Evolutionary conservation across 2,113 vertebrate genomes (phyloP), one percentile per base, ranked within the genome.

Genomic region (Megatriorchis doriae): DNA sequence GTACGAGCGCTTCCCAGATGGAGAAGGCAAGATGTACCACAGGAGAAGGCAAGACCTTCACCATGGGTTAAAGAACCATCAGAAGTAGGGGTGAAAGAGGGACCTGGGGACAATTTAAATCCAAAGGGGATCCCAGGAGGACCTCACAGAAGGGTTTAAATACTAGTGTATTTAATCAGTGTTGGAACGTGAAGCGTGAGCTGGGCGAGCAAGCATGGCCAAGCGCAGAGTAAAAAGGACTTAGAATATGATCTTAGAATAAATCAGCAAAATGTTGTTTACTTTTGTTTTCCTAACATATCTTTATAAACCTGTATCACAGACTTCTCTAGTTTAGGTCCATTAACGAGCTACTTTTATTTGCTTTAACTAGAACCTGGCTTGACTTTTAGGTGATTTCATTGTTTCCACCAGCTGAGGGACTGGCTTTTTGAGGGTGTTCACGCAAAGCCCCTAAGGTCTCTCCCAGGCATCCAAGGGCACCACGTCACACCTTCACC

Each of bases 1-100:
- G 5, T 10, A 26, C 9, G 11, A 62, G 22, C 0, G 1, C 16
- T 32, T 72, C 47, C 47, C 12, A 10, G 6, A 27, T 4, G 13
- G 27, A 86, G 2, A 7, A 86, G 23, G 25, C 8, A 56, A 10
- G 45, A 61, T 38, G 55, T 84, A 45, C 22, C 47, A 17, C 5
- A 45, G 63, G 6, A 70, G 5, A 7, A 86, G 23, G 25, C 8
- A 56, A 10, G 45, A 61, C 36, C 31, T 67, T 52, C 36, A 42
- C 36, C 11, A 4, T 16, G 15, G 10, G 12, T 50, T 72, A 42
- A 43, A 72, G 38, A 68, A n/a, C 34, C 55, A 43, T 48, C 40
- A 61, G 40, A 81, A 86, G 4, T 3, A 0, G 11, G 6, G 4
- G 3, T 61, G 23, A 88, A 72, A 59, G n/a, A 59, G 20, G 13